Evolutionary conservation across 2,797 vertebrate species (phyloP).

Genomic region (Pangasius macronema): DNA sequence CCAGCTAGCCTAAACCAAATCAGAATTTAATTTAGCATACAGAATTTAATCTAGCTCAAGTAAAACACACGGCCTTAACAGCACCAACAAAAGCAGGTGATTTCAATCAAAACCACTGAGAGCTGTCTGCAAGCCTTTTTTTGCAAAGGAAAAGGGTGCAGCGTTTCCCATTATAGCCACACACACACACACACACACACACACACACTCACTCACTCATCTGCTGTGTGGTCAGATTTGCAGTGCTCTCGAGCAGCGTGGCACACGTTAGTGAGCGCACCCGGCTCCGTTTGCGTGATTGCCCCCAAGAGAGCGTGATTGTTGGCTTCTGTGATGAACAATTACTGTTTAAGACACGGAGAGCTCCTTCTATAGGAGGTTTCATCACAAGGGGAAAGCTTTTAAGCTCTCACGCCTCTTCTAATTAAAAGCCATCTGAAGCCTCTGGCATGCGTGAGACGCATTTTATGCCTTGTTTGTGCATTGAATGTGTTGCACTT

Average conservation of each 20-base stretch:
- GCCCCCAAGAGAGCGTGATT: not conserved
- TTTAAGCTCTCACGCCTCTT: too few relatives aligned
- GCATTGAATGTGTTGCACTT: not conserved
- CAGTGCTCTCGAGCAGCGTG: not conserved
- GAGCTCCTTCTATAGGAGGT: not conserved
- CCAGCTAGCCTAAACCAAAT: not conserved
- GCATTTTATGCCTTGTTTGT: not conserved
- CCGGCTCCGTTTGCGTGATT: not conserved
- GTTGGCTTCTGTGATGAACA: slow-evolving; percentile 5
- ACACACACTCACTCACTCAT: not conserved
- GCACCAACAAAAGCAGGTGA: not conserved
- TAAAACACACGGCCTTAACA: slow-evolving; percentile 8
- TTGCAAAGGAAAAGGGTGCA: not conserved
- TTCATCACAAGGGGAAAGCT: not conserved
- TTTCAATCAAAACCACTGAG: not conserved
- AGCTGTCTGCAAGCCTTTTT: not conserved
- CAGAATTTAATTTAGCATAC: not conserved
- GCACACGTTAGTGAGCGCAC: not conserved
- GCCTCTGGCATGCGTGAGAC: not conserved
- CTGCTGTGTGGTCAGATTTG: not conserved
- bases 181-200: not conserved
- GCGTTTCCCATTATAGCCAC: not conserved
- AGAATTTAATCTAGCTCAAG: not conserved
- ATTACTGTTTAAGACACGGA: not conserved
- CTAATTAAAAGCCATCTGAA: not conserved